Percentiles rank a stretch among this genome's conserved stretches.
Conservation (phyloP, 1,140 invertebrate genomes). For the Ceratina japonica region DNA sequence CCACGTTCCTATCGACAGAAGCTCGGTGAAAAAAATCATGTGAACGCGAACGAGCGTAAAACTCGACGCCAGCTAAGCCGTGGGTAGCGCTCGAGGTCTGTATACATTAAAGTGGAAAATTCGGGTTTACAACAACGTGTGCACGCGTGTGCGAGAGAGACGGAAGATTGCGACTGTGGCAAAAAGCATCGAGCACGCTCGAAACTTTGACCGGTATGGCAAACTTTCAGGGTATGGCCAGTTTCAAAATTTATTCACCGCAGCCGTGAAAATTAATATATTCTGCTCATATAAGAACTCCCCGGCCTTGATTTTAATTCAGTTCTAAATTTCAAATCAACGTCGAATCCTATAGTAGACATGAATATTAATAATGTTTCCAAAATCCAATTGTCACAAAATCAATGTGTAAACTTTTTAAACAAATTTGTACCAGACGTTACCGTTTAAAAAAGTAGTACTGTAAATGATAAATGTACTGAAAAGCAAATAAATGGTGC, state of each 20-base stretch:
- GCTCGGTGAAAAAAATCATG: neutral
- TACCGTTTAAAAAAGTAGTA: too few species aligned
- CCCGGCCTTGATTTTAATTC: neutral
- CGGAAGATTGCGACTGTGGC: neutral
- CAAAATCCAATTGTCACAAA: neutral
- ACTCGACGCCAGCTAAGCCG: slow-evolving; percentile 1
- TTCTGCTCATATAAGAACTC: slow-evolving; percentile 41
- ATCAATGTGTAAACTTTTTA: neutral
- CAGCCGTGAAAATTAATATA: slow-evolving; percentile 50
- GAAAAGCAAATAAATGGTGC: too few species aligned
- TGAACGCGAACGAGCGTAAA: neutral
- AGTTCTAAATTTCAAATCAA: slow-evolving; percentile 26
- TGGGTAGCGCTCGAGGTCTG: neutral
- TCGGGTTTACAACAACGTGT: neutral
- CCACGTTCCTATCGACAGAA: neutral
- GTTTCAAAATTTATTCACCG: slow-evolving; percentile 57
- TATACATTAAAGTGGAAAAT: slow-evolving; percentile 15
- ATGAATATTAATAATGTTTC: slow-evolving; percentile 31
- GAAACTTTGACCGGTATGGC: slow-evolving; percentile 42
- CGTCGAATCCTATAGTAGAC: too few species aligned
- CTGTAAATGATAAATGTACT: too few species aligned
- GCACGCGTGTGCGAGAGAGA: too few species aligned
- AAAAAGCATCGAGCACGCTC: slow-evolving; percentile 49
- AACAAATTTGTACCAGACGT: neutral
- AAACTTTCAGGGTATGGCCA: slow-evolving; percentile 41